Conservation (phyloP, 2,797 vertebrate genomes). For the Artibeus jamaicensis region DNA sequence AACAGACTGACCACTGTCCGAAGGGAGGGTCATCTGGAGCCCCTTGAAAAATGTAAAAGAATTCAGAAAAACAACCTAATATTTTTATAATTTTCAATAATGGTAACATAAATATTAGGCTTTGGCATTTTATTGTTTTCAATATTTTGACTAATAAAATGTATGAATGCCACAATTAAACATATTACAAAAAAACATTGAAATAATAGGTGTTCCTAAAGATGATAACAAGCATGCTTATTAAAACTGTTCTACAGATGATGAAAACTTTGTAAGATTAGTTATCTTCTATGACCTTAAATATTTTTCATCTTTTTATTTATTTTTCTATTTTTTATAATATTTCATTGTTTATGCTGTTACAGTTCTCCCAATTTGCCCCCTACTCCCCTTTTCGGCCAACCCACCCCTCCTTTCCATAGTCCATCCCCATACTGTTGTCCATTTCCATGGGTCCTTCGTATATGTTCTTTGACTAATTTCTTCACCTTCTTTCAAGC, state of each 20-base stretch:
- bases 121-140: neutral
- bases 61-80: neutral
- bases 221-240: neutral
- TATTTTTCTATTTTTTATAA: too few species aligned
- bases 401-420: too few species aligned
- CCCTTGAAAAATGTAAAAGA: neutral
- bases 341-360: too few species aligned
- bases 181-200: neutral
- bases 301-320: neutral
- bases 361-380: too few species aligned
- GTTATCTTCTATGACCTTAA: neutral
- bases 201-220: neutral
- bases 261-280: neutral
- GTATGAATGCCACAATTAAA: neutral
- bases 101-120: neutral
- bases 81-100: slow-evolving; percentile 6
- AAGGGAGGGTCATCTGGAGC: neutral
- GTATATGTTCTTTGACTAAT: too few species aligned
- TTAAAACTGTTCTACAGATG: neutral
- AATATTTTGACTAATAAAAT: slow-evolving; percentile 26
- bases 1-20: neutral
- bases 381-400: too few species aligned
- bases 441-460: too few species aligned
- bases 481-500: too few species aligned
- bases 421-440: too few species aligned